These are phyloP conservation scores for Strongylocentrotus purpuratus DNA, from an alignment of 35 echinoderm and acorn worm species.

Conservation along the genomic window DNA sequence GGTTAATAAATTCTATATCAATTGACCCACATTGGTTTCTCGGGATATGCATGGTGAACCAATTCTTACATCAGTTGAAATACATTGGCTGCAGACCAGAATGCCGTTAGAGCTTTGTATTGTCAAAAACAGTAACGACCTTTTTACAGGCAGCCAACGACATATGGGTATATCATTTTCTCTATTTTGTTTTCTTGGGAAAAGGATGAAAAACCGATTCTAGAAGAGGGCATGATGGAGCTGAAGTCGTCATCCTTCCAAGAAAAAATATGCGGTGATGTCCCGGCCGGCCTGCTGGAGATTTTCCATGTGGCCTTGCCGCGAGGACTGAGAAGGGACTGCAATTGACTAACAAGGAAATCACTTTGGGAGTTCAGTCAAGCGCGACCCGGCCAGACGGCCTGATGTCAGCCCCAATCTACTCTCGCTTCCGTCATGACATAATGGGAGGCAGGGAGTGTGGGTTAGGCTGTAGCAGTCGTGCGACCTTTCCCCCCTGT, in stretches of 20 bases:
- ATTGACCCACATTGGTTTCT: neutral
- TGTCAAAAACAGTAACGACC: too few species aligned
- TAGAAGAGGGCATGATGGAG: neutral
- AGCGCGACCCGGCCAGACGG: neutral
- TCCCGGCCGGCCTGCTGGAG: neutral
- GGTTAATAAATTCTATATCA: neutral
- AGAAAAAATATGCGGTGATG: neutral
- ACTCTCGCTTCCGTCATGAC: neutral
- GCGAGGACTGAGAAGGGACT: neutral
- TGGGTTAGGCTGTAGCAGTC: neutral
- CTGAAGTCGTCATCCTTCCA: neutral
- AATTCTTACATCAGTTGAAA: neutral
- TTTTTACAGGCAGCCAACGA: too few species aligned
- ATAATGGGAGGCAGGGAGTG: neutral
- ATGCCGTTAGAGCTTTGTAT: too few species aligned
- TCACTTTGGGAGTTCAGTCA: slow-evolving; percentile 2
- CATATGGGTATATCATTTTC: neutral
- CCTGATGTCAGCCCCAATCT: neutral
- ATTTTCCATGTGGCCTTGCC: neutral
- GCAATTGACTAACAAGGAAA: neutral
- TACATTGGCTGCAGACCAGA: too few species aligned
- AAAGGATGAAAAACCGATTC: neutral
- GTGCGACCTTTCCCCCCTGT: neutral
- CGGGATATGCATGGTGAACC: neutral
- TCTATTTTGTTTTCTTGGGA: neutral